Conservation (phyloP, 2,113 vertebrate species). For the Pavo muticus region DNA sequence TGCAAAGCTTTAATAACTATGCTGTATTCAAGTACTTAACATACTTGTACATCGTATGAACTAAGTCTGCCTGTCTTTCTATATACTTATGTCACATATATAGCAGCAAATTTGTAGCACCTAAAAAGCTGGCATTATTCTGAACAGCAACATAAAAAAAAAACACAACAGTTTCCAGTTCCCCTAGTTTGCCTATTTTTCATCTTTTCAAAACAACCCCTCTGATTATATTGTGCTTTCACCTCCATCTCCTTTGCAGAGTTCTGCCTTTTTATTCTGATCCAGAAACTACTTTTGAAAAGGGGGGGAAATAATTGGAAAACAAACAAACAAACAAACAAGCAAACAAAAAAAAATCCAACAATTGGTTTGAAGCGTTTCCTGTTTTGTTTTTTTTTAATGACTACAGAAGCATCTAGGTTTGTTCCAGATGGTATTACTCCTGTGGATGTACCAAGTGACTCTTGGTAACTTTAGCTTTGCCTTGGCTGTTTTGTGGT, state of each 20-base stretch:
- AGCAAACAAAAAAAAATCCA: rapidly evolving
- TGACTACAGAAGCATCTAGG: background rate
- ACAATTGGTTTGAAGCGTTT: background rate
- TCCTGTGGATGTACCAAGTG: background rate
- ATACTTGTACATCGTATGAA: background rate
- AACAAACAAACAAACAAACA: rapidly evolving
- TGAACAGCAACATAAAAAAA: background rate
- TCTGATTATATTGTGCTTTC: background rate
- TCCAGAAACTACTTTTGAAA: background rate
- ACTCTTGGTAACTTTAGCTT: background rate
- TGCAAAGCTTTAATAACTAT: background rate
- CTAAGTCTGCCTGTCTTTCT: background rate
- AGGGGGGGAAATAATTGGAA: background rate
- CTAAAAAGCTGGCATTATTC: background rate
- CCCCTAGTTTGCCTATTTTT: background rate
- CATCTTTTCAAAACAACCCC: background rate
- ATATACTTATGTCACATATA: background rate
- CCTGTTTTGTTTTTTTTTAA: background rate
- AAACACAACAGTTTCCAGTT: background rate
- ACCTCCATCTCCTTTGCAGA: background rate
- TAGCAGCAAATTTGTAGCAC: background rate
- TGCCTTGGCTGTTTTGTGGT: background rate
- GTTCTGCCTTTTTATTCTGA: background rate
- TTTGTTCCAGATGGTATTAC: background rate
- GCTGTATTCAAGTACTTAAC: background rate